Evolutionary conservation across 1,140 invertebrate species (phyloP).

Genomic region (Gerris buenoi): DNA sequence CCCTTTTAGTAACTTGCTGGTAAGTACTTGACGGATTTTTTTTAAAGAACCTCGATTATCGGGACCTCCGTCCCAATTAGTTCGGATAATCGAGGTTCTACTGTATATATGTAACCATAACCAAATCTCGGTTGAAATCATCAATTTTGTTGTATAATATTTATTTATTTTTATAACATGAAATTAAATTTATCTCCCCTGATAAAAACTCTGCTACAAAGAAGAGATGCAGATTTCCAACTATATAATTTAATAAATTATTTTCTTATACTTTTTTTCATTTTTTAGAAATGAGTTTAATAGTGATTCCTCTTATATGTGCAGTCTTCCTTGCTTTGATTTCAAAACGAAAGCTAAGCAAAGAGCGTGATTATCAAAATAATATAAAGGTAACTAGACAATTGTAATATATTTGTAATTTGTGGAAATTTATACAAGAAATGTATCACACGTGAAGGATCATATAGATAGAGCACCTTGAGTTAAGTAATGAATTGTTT

Average conservation of each 20-base stretch:
- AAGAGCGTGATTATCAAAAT: not conserved
- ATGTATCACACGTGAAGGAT: not conserved
- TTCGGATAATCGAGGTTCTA: too few relatives aligned
- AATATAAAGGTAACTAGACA: not conserved
- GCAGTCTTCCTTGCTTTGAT: not conserved
- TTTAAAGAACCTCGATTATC: too few relatives aligned
- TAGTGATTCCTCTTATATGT: not conserved
- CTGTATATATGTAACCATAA: too few relatives aligned
- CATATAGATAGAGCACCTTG: too few relatives aligned
- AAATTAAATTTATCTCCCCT: too few relatives aligned
- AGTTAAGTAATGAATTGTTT: too few relatives aligned
- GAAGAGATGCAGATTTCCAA: too few relatives aligned
- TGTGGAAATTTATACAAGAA: not conserved
- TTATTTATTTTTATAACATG: not conserved
- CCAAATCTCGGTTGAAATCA: not conserved
- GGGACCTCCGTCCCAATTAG: too few relatives aligned
- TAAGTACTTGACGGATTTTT: too few relatives aligned
- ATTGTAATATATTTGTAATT: not conserved
- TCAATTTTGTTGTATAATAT: not conserved
- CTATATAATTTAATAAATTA: not conserved
- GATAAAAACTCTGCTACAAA: too few relatives aligned
- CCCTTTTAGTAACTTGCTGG: too few relatives aligned
- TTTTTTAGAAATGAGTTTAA: not conserved
- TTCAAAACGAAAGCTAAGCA: not conserved
- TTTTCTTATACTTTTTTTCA: not conserved